Conservation (phyloP, 1,140 invertebrate species). For the Nasonia giraulti region DNA sequence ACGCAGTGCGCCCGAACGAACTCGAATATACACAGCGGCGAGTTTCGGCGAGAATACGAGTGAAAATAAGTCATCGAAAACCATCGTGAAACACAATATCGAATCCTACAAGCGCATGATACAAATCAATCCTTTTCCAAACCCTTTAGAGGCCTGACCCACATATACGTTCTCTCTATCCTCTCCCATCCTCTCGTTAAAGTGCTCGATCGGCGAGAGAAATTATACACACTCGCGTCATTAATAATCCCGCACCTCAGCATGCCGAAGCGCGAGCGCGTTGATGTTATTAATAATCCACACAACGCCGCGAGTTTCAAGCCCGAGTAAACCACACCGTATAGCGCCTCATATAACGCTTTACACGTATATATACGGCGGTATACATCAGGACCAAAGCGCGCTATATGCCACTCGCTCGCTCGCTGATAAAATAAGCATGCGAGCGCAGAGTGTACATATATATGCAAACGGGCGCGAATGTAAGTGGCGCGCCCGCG, state of each 20-base stretch:
- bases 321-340: not conserved
- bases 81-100: too few relatives aligned
- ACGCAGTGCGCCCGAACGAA: too few relatives aligned
- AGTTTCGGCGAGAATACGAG: too few relatives aligned
- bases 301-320: slow-evolving; percentile 10
- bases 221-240: slow-evolving; percentile 21
- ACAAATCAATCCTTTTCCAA: too few relatives aligned
- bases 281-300: slow-evolving; percentile 50
- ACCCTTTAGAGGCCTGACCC: too few relatives aligned
- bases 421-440: slow-evolving; percentile 15
- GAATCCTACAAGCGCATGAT: too few relatives aligned
- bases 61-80: too few relatives aligned
- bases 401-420: not conserved
- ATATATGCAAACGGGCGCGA: not conserved
- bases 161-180: not conserved
- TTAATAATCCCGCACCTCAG: slow-evolving; percentile 6
- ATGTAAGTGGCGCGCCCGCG: slow-evolving; percentile 33
- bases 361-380: slow-evolving; percentile 10
- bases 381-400: not conserved
- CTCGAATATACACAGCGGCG: too few relatives aligned
- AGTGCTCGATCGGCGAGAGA: slow-evolving; percentile 20
- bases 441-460: not conserved
- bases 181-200: not conserved
- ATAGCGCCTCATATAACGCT: not conserved
- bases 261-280: not conserved